These are phyloP conservation scores for Thereva unica DNA, from an alignment of 2,888 invertebrate genomes.

Conservation along the genomic window DNA sequence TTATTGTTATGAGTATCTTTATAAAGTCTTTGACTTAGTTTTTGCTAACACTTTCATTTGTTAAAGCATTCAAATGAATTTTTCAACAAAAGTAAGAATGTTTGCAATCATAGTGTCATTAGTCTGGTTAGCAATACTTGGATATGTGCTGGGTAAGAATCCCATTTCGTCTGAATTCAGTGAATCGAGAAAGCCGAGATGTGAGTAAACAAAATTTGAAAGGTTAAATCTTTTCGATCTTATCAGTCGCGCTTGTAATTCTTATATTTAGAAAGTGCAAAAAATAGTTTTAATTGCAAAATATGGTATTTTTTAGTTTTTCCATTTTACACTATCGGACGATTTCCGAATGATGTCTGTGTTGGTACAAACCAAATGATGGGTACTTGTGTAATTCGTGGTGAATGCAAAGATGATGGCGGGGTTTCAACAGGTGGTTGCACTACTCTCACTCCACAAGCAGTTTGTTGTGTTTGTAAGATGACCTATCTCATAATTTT, in stretches of 20 bases:
- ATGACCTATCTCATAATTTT: constrained; percentile 41
- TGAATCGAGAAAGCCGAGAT: constrained; percentile 40
- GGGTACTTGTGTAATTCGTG: constrained; percentile 78
- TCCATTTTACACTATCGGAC: constrained; percentile 74
- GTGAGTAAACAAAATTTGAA: constrained; percentile 39
- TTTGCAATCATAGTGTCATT: constrained; percentile 23
- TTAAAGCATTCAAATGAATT: too few species aligned
- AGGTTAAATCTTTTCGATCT: neutral
- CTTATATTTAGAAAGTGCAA: neutral
- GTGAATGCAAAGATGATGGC: constrained; percentile 72
- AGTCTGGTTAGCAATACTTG: constrained; percentile 38
- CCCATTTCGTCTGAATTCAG: constrained; percentile 34
- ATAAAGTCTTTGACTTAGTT: too few species aligned
- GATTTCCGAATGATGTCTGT: constrained; percentile 75
- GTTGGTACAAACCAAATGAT: constrained; percentile 66
- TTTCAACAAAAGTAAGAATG: neutral
- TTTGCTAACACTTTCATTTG: too few species aligned
- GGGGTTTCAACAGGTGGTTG: constrained; percentile 76
- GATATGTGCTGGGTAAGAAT: constrained; percentile 45
- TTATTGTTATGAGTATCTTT: too few species aligned
- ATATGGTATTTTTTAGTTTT: constrained; percentile 60
- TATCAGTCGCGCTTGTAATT: constrained; percentile 14
- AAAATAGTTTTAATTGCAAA: neutral
- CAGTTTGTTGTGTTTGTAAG: constrained; percentile 83
- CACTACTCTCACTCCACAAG: constrained; percentile 67